phyloP scores from a whole-genome alignment of 2,797 vertebrate genomes.

The Nannoperca australis region DNA sequence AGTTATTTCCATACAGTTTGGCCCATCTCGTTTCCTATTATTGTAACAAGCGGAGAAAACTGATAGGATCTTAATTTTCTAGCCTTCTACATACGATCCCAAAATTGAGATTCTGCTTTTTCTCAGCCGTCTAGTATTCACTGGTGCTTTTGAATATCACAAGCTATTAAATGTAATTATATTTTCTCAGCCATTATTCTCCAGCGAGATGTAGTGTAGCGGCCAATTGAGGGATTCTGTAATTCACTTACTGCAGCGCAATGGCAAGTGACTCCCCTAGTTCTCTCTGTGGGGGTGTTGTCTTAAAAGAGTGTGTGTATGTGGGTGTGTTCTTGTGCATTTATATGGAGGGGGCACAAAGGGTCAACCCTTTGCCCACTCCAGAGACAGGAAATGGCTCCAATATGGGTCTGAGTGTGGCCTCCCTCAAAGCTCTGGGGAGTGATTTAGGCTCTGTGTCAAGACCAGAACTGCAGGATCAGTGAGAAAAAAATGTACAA shows the following conservation, averaged over 20 bases:
- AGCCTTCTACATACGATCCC: constrained; percentile 29
- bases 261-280: constrained; percentile 60
- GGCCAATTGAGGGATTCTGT: constrained; percentile 56
- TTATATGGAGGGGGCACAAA: constrained; percentile 66
- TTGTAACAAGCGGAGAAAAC: constrained; percentile 62
- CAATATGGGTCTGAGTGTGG: constrained; percentile 80
- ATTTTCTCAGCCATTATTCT: constrained; percentile 72
- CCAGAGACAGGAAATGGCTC: constrained; percentile 86
- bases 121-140: constrained; percentile 58
- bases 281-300: constrained; percentile 59
- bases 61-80: constrained; percentile 47
- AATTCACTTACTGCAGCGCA: constrained; percentile 62
- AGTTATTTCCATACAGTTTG: constrained; percentile 51
- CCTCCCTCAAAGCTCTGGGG: constrained; percentile 74
- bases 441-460: constrained; percentile 74
- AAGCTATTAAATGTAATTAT: constrained; percentile 71
- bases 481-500: constrained; percentile 71
- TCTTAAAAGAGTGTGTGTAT: constrained; percentile 46
- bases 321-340: constrained; percentile 45
- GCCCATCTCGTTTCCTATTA: constrained; percentile 60
- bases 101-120: constrained; percentile 65
- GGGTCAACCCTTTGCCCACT: constrained; percentile 78
- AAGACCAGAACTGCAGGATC: constrained; percentile 71
- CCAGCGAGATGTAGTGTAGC: constrained; percentile 48
- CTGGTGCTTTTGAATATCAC: constrained; percentile 57